Conservation (phyloP, 2,888 invertebrate genomes). For the Maniola hyperantus region DNA sequence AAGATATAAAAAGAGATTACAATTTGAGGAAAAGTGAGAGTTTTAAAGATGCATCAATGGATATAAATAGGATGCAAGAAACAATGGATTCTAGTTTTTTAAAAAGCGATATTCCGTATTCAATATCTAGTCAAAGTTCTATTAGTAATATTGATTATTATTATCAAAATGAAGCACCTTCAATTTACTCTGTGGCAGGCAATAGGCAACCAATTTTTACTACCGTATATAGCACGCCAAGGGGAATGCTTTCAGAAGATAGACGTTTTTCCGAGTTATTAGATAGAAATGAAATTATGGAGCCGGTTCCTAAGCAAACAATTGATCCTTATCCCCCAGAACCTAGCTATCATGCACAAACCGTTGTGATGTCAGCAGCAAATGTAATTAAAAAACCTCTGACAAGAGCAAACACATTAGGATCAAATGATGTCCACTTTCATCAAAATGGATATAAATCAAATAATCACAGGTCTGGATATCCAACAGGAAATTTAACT, state of each 20-base stretch:
- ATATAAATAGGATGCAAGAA: conserved; percentile 61
- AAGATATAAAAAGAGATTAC: conserved; percentile 63
- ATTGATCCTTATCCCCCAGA: conserved; percentile 79
- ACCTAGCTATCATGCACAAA: conserved; percentile 82
- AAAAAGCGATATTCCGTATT: conserved; percentile 60
- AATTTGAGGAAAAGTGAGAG: conserved; percentile 56
- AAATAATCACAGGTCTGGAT: conserved; percentile 85
- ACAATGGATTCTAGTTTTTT: conserved; percentile 59
- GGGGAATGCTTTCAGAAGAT: conserved; percentile 84
- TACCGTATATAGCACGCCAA: conserved; percentile 88
- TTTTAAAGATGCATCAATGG: conserved; percentile 60
- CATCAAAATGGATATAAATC: conserved; percentile 86
- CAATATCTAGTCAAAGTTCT: conserved; percentile 57
- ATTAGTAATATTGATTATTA: conserved; percentile 72
- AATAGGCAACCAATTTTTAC: conserved; percentile 88
- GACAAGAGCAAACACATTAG: conserved; percentile 83
- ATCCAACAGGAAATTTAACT: conserved; percentile 88
- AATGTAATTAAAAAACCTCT: conserved; percentile 74
- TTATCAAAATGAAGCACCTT: conserved; percentile 82
- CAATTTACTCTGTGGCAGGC: conserved; percentile 89
- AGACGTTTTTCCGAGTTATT: conserved; percentile 86
- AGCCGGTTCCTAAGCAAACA: conserved; percentile 59
- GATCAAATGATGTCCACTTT: conserved; percentile 76
- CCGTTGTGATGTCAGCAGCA: conserved; percentile 73
- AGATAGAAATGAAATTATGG: conserved; percentile 82